Percentiles rank a stretch among this genome's conserved stretches.
Evolutionary conservation across 2,888 invertebrate genomes (phyloP).

Genomic region (Disparrhopalites patrizii): DNA sequence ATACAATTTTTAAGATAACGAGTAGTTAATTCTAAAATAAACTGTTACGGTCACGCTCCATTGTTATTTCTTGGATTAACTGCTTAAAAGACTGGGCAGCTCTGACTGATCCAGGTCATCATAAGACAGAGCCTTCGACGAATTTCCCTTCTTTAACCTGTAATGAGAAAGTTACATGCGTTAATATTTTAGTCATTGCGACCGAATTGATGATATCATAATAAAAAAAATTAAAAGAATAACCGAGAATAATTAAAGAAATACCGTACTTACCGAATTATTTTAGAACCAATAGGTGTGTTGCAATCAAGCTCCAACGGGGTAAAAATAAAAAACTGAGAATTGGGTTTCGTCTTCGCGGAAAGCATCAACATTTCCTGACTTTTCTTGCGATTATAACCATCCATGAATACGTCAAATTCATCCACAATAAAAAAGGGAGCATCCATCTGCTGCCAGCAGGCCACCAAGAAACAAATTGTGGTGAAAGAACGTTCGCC

Average conservation of each 20-base stretch:
- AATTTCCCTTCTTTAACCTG: too few species aligned
- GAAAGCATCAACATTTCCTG: conserved; percentile 73
- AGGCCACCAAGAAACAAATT: conserved; percentile 82
- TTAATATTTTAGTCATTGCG: too few species aligned
- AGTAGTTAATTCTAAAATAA: too few species aligned
- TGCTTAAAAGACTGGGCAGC: too few species aligned
- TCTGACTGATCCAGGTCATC: too few species aligned
- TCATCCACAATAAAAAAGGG: conserved; percentile 95
- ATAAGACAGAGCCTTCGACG: too few species aligned
- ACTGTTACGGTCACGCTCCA: too few species aligned
- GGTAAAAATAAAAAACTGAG: conserved; percentile 85
- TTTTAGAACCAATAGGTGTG: conserved; percentile 57
- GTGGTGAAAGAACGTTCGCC: conserved; percentile 96
- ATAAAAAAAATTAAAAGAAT: background rate
- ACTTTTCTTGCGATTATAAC: conserved; percentile 73
- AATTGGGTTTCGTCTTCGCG: conserved; percentile 62
- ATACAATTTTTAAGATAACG: too few species aligned
- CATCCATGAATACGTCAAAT: conserved; percentile 95
- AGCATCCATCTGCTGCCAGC: conserved; percentile 87
- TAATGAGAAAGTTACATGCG: too few species aligned
- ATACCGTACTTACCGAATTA: conserved; percentile 59
- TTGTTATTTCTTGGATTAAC: too few species aligned
- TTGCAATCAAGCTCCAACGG: conserved; percentile 70
- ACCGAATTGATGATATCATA: background rate
- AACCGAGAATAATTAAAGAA: conserved; percentile 4